Evolutionary conservation across 2,797 vertebrate species (phyloP).

Genomic region (Manis pentadactyla): DNA sequence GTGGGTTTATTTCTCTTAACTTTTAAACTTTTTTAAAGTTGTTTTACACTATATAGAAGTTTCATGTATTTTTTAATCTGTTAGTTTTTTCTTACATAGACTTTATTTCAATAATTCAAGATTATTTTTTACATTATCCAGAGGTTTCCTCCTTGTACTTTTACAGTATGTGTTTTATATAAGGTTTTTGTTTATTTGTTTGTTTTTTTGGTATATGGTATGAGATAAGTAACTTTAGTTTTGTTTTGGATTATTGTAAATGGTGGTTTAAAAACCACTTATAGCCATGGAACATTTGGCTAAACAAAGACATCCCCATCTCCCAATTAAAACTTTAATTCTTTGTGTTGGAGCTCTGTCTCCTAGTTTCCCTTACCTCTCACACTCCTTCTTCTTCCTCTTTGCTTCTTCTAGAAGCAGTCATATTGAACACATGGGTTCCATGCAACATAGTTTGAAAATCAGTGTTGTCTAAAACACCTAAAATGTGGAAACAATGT

Average conservation of each 20-base stretch:
- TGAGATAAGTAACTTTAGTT: slow-evolving; percentile 23
- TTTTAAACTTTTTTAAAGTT: neutral
- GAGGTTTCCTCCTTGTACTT: neutral
- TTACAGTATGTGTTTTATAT: neutral
- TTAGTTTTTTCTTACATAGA: neutral
- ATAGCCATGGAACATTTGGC: neutral
- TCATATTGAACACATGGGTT: neutral
- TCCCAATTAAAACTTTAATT: neutral
- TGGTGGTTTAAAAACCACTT: neutral
- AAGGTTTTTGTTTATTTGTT: neutral
- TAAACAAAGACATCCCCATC: neutral
- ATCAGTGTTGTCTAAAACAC: neutral
- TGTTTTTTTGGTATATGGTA: neutral
- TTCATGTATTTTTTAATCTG: neutral
- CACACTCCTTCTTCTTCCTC: neutral
- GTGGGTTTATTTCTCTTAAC: neutral
- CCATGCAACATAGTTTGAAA: neutral
- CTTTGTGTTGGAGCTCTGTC: neutral
- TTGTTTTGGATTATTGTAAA: slow-evolving; percentile 1
- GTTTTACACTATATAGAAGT: neutral
- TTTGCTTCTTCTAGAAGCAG: neutral
- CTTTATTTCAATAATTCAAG: neutral
- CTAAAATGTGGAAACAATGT: neutral
- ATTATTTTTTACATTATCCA: neutral
- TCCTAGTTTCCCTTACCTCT: neutral